A percentile compares a stretch with the other conserved stretches of the same genome.
These are phyloP conservation scores for Anomalospiza imberbis DNA, from an alignment of 2,797 vertebrate species.

Conservation along the genomic window DNA sequence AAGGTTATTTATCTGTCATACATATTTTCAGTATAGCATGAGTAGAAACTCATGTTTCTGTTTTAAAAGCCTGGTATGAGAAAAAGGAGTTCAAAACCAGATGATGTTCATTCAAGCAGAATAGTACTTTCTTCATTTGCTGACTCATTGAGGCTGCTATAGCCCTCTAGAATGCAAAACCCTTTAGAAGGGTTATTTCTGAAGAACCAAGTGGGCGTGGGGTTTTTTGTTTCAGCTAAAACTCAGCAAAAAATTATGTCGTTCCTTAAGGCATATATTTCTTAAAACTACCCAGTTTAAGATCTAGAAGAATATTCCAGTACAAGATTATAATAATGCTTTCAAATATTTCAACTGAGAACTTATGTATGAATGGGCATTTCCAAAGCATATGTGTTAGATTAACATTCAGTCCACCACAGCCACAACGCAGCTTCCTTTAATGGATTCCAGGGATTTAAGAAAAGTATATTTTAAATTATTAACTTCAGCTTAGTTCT, in stretches of 20 bases:
- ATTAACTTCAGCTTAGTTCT: not conserved
- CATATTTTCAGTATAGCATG: not conserved
- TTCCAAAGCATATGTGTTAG: not conserved
- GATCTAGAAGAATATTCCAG: not conserved
- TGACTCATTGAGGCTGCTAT: not conserved
- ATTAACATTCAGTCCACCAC: constrained; percentile 1
- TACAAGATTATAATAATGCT: not conserved
- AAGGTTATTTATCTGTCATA: not conserved
- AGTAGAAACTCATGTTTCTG: not conserved
- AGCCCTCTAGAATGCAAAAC: not conserved
- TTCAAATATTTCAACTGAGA: constrained; percentile 9
- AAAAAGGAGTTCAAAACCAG: not conserved
- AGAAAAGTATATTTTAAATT: not conserved
- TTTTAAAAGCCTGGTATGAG: not conserved
- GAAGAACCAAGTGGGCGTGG: not conserved
- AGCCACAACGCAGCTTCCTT: not conserved
- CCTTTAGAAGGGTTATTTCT: not conserved
- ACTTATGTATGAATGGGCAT: not conserved
- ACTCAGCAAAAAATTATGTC: not conserved
- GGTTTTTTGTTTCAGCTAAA: not conserved
- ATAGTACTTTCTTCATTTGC: not conserved
- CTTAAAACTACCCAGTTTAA: not conserved
- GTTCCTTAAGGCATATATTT: not conserved
- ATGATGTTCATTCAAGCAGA: not conserved
- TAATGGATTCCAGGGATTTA: constrained; percentile 14